Evolutionary conservation across 2,113 vertebrate species (phyloP), one percentile per base, ranked within the genome.

Genomic region (Pteropus alecto): DNA sequence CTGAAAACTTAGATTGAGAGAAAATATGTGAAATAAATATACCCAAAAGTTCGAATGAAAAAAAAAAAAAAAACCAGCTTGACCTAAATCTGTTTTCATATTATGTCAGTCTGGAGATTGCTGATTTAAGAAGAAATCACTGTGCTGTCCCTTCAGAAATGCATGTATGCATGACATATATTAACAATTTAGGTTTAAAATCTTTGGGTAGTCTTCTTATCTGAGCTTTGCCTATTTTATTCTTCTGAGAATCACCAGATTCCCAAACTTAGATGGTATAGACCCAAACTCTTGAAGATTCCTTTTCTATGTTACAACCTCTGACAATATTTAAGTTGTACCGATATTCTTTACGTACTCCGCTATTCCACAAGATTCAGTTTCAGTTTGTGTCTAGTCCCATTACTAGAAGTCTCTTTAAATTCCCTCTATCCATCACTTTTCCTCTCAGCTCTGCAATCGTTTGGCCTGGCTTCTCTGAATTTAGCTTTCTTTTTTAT

Each of bases 321-420:
- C 68, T 84, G 65, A 43, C 46, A 56, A 4, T 15, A 60, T 33
- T 51, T 16, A 70, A 43, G 13, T 58, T 10, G 3, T 26, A 35
- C 19, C 3, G 28, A 56, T 46, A 30, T 5, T 41, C 11, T 30
- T 0, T 2, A 6, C 16, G 10, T 41, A 18, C 9, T 41, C 1
- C 77, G 16, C 38, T n/a, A 22, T 15, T 11, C 35, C n/a, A 13
- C 5, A 10, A 28, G 24, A 15, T 16, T 73, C 65, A 2, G 3
- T 41, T 85, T 41, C 63, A 43, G 19, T 33, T 16, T 6, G 0
- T 24, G 9, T 48, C 84, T 68, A 67, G 16, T 65, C 11, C 43
- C 12, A 6, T 18, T 63, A 24, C 56, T 82, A n/a, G 28, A 35
- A 93, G 33, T 18, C 84, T 71, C 76, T 92, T 79, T 86, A 61